These are phyloP conservation scores for Alectura lathami DNA, from an alignment of 2,113 vertebrate genomes.

Conservation along the genomic window DNA sequence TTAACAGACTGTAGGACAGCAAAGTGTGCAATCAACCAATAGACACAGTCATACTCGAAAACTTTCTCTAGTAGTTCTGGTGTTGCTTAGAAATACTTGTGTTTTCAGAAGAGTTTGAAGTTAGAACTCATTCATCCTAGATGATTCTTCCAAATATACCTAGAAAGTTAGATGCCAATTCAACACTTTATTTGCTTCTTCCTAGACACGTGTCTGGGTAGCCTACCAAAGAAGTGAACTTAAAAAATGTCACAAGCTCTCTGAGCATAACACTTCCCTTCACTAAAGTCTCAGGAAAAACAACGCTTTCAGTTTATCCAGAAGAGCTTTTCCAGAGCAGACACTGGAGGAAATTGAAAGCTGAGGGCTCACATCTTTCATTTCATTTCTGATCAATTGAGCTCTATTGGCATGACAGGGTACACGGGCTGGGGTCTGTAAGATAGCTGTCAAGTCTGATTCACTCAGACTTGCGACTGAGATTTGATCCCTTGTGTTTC, in stretches of 20 bases:
- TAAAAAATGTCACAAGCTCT: background rate
- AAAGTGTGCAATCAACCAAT: background rate
- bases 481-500: background rate
- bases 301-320: background rate
- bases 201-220: background rate
- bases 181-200: background rate
- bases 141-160: background rate
- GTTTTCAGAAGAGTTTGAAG: background rate
- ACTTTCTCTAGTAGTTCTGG: background rate
- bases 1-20: background rate
- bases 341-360: background rate
- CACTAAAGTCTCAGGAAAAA: background rate
- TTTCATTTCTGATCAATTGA: background rate
- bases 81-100: background rate
- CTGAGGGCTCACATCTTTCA: background rate
- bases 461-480: background rate
- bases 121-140: background rate
- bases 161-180: background rate
- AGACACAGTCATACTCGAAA: background rate
- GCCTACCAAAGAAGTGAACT: background rate
- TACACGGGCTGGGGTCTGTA: background rate
- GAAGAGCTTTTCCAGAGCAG: background rate
- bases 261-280: background rate
- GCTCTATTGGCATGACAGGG: background rate
- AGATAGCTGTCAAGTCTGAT: background rate